Conservation (phyloP, 2,888 invertebrate genomes). For the Rotaria socialis region DNA sequence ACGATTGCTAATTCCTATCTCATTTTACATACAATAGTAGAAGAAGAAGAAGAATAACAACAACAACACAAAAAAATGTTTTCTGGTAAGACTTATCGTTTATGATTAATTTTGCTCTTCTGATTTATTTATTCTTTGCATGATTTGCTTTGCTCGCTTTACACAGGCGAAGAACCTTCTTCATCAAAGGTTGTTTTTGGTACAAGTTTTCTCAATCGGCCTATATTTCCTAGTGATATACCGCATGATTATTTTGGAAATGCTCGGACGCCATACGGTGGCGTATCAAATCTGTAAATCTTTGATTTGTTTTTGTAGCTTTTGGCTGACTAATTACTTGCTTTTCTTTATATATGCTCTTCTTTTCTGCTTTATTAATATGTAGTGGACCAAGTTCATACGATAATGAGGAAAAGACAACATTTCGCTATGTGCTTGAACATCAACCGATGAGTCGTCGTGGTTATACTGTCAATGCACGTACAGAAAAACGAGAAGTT, state of each 20-base stretch:
- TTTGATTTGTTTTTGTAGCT: background rate
- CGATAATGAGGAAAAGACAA: constrained; percentile 58
- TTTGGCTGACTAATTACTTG: too few relatives aligned
- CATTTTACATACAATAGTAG: too few relatives aligned
- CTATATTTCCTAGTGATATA: constrained; percentile 56
- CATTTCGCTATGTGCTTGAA: constrained; percentile 51
- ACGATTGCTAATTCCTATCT: background rate
- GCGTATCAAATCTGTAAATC: constrained; percentile 52
- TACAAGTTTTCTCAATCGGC: constrained; percentile 49
- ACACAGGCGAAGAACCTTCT: background rate
- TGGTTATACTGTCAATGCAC: constrained; percentile 58
- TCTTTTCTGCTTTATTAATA: background rate
- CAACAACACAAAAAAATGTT: background rate
- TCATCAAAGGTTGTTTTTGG: background rate
- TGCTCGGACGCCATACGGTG: constrained; percentile 54
- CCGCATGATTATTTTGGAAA: constrained; percentile 57
- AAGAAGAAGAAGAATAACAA: too few relatives aligned
- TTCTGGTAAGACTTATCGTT: background rate
- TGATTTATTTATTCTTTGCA: background rate
- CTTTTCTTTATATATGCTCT: background rate
- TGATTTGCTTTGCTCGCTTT: background rate
- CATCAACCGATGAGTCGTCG: constrained; percentile 54
- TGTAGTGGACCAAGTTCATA: constrained; percentile 56
- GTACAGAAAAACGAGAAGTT: constrained; percentile 51
- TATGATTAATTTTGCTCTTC: background rate